phyloP scores from a whole-genome alignment of 2,888 invertebrate species.

The Acrocyrtus sp. region DNA sequence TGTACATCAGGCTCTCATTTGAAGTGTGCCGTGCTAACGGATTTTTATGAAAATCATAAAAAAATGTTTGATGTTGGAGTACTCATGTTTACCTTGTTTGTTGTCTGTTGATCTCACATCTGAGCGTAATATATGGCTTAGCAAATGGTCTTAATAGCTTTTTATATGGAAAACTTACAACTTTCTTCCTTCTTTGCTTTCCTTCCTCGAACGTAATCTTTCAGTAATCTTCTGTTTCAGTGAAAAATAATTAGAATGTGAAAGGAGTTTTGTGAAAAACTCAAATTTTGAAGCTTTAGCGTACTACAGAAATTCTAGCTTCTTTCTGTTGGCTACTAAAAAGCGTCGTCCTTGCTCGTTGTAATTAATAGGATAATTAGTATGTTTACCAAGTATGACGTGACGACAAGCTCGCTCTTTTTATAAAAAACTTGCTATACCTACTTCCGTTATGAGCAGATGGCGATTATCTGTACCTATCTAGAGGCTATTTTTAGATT shows the following conservation, averaged over 20 bases:
- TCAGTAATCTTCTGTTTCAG: no score
- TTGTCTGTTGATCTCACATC: background rate
- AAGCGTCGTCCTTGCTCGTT: constrained; percentile 19
- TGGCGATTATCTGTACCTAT: no score
- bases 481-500: no score
- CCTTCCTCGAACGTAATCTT: no score
- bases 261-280: no score
- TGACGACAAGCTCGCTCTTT: background rate
- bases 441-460: no score
- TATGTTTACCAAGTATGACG: constrained; percentile 40
- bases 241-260: no score
- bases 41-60: background rate
- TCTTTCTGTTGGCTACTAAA: background rate
- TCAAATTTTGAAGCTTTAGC: no score
- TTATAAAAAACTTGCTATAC: background rate
- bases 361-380: constrained; percentile 49
- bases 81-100: background rate
- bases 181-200: no score
- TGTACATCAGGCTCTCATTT: no score
- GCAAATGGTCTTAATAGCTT: constrained; percentile 10
- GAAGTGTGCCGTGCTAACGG: background rate
- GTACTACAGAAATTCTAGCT: background rate
- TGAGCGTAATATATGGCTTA: background rate
- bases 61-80: background rate
- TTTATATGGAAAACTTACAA: no score